Evolutionary conservation across 2,113 vertebrate species (phyloP), one percentile per base, ranked within the genome.

Genomic region (Macrotus californicus): DNA sequence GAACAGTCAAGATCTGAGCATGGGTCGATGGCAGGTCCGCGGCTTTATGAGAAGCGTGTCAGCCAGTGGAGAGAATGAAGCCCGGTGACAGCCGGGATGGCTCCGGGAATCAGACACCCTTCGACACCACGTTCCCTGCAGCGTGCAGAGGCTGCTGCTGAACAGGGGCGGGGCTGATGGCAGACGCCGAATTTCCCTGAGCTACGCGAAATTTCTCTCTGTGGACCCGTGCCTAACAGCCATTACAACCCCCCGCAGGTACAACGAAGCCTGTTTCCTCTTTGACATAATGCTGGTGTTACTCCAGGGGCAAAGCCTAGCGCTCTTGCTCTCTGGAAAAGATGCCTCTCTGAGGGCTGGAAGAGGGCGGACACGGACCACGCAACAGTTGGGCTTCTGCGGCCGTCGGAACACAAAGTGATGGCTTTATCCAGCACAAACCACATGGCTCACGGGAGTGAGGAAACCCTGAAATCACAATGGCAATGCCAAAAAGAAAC

Each of bases 31-130:
- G 29, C 82, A 92, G 92, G 94, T 86, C 94, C 96, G 96, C 94
- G 95, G 96, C 89, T 97, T 96, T 96, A 94, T 96, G 96, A 97
- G 96, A 92, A 96, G 97, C 83, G 2, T 84, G 89, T 94, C 93
- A 95, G 86, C 76, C 89, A 66, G 86, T 77, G 76, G 79, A 90
- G 54, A 72, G 91, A 90, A 89, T 89, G 93, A 95, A 69, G 89
- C 88, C 94, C 92, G 91, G 91, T 89, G 96, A 94, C 96, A 96
- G 93, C 94, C 82, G 81, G 95, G 95, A 96, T 96, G 89, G 69
- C 93, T 96, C 96, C 94, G 93, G 91, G 80, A 96, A 95, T 93
- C 96, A 73, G 66, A 93, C 93, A 96, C 76, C 91, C 89, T 95
- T 94, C 96, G 82, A 92, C 86, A 94, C 61, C 91, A 84, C 54